These are phyloP conservation scores for Parauchenoglanis punctatus DNA, from an alignment of 2,797 vertebrate species.

Conservation along the genomic window DNA sequence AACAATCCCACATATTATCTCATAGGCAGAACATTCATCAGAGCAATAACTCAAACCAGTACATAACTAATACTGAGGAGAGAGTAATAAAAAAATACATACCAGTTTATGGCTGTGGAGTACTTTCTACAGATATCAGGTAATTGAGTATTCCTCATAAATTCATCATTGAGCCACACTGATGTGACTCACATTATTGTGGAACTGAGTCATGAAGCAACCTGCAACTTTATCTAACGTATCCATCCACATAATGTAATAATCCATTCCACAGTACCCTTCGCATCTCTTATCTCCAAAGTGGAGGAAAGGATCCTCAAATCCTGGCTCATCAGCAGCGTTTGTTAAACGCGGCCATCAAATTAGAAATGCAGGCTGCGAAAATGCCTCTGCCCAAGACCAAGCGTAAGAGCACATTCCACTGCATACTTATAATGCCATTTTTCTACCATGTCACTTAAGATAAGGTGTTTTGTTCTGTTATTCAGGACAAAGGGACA, in stretches of 20 bases:
- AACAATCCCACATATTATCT: background rate
- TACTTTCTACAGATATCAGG: constrained; percentile 65
- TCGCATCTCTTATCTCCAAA: constrained; percentile 63
- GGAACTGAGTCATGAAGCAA: background rate
- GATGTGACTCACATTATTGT: background rate
- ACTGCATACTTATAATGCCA: background rate
- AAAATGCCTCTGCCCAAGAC: constrained; percentile 37
- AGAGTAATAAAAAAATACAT: constrained; percentile 51
- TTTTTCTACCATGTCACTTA: background rate
- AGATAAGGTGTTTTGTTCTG: background rate
- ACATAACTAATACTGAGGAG: background rate
- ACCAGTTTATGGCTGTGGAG: constrained; percentile 57
- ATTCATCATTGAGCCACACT: background rate
- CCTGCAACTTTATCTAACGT: constrained; percentile 14
- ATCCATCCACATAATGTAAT: background rate
- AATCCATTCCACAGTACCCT: constrained; percentile 53
- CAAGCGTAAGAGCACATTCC: background rate
- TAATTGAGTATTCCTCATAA: constrained; percentile 30
- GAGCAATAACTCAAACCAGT: constrained; percentile 28
- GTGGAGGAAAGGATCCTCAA: constrained; percentile 62
- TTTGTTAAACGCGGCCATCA: constrained; percentile 60
- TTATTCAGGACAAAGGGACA: constrained; percentile 22
- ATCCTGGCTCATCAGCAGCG: constrained; percentile 63
- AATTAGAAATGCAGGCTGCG: constrained; percentile 55
- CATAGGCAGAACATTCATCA: constrained; percentile 50